Evolutionary conservation across 2,888 invertebrate species (phyloP), one percentile per base, ranked within the genome.

Genomic region (Nomada flava): DNA sequence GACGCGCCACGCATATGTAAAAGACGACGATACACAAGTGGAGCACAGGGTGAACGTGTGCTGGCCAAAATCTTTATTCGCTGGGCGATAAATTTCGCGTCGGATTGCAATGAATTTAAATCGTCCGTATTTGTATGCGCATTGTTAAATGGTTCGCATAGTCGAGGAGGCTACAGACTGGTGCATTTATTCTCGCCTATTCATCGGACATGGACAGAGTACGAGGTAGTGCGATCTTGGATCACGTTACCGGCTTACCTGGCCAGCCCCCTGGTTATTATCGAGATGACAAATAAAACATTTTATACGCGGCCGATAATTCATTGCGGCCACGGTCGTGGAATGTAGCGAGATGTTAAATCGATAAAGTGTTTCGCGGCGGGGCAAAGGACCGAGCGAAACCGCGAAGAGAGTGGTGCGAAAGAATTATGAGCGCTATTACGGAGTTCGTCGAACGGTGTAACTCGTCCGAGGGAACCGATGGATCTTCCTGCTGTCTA

Each of bases 271-370:
- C 59, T 13, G 55, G 70, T 76, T 76, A 88, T 87, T 79, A 84
- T 78, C 82, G 57, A 11, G 78, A 79, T 76, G 88, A 87, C 88
- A 88, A 87, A 88, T 84, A 88, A 88, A 87, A 67, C 60, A 86
- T 86, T 77, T 77, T 55, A 83, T 70, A 77, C 60, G 68, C 50
- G 75, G 62, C 76, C 76, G 77, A 82, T 88, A 82, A 84, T 87
- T 87, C 79, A 83, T 85, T 68, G 76, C 55, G 73, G 71, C 76
- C 78, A 76, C 78, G 76, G 59, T 44, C 75, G 52, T 71, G 76
- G 76, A 84, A 84, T 74, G 76, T 73, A 72, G 73, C 73, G 73
- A 79, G 79, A 84, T 84, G 84, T 81, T 84, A 72, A 84, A 84
- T 84, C 80, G 84, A 84, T 84, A 80, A 76, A 83, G 72, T 55